A percentile compares a stretch with the other conserved stretches of the same genome.
phyloP scores from a whole-genome alignment of 2,888 invertebrate species.

The Xestobium rufovillosum region DNA sequence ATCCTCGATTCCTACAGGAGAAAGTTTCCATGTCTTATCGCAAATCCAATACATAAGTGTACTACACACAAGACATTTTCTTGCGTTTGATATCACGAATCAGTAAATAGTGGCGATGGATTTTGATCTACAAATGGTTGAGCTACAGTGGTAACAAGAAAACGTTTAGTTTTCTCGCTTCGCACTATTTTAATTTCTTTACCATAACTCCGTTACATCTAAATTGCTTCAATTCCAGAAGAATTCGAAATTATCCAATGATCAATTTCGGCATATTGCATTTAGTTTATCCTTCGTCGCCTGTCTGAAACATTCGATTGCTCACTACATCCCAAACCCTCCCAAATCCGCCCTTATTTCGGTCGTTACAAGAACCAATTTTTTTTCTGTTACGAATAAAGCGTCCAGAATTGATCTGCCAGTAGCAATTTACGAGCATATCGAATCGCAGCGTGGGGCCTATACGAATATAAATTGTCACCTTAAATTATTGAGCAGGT shows the following conservation, averaged over 20 bases:
- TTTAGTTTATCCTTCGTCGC: conserved; percentile 32
- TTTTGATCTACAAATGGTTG: no score
- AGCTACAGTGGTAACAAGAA: no score
- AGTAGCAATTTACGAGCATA: conserved; percentile 36
- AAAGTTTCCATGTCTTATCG: no score
- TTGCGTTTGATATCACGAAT: no score
- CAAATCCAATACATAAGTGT: no score
- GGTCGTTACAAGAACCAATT: conserved; percentile 27
- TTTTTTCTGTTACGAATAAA: conserved; percentile 31
- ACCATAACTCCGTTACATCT: no score
- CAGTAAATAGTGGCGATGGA: no score
- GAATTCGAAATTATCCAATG: conserved; percentile 32
- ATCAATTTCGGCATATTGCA: conserved; percentile 30
- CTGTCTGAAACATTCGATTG: conserved; percentile 33
- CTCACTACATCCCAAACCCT: conserved; percentile 15
- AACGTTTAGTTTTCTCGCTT: no score
- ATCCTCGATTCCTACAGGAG: no score
- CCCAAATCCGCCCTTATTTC: conserved; percentile 29
- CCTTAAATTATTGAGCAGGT: conserved; percentile 28
- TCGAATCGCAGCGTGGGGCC: conserved; percentile 34
- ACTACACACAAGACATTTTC: no score
- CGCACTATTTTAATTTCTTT: no score
- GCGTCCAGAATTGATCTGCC: conserved; percentile 37
- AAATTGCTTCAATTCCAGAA: no score
- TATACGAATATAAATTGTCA: conserved; percentile 32